phyloP scores from a whole-genome alignment of 2,888 invertebrate species.

The Nomada fabriciana region DNA sequence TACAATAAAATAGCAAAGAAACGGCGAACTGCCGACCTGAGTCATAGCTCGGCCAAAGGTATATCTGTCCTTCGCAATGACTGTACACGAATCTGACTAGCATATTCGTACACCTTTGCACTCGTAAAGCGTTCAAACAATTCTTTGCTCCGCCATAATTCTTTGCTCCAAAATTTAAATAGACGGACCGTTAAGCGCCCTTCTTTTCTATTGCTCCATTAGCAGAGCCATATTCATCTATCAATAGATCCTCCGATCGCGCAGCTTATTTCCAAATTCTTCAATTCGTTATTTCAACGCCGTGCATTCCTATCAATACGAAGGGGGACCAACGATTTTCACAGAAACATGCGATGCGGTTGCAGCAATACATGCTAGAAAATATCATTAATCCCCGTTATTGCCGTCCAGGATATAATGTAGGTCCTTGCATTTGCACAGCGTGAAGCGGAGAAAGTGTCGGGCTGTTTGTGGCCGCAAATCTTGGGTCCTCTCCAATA shows the following conservation, averaged over 20 bases:
- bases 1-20: conserved; percentile 5
- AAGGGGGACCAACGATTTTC: no score
- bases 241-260: no score
- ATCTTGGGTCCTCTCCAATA: conserved; percentile 51
- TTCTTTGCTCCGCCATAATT: neutral
- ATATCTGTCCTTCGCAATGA: conserved; percentile 39
- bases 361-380: neutral
- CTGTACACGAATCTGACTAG: conserved; percentile 5
- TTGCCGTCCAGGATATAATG: neutral
- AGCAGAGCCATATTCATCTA: no score
- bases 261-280: no score
- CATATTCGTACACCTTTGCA: conserved; percentile 21
- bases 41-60: conserved; percentile 59
- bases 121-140: neutral
- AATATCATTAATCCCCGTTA: neutral
- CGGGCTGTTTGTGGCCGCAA: conserved; percentile 31
- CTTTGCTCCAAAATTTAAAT: no score
- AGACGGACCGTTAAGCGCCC: no score
- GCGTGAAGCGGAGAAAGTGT: conserved; percentile 27
- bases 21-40: conserved; percentile 27
- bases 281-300: no score
- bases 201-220: no score
- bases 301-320: no score
- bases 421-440: no score
- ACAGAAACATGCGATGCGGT: no score